phyloP scores from a whole-genome alignment of 2,888 invertebrate genomes.

The Silvanus unidentatus region DNA sequence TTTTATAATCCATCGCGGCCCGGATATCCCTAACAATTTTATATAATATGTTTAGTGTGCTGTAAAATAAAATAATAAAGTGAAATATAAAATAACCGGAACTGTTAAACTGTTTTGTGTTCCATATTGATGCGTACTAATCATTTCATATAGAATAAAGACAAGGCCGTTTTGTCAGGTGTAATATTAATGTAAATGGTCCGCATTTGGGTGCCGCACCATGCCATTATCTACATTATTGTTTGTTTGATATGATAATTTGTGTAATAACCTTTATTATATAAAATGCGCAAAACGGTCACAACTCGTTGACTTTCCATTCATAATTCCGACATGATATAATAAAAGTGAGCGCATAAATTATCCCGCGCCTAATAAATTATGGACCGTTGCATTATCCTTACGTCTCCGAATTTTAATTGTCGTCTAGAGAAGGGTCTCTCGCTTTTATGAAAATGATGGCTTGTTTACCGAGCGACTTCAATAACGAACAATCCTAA shows the following conservation, averaged over 20 bases:
- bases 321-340: not conserved
- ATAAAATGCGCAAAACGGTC: slow-evolving; percentile 4
- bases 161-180: slow-evolving; percentile 40
- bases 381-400: too few species aligned
- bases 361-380: slow-evolving; percentile 14
- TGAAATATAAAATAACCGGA: slow-evolving; percentile 28
- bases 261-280: slow-evolving; percentile 24
- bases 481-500: slow-evolving; percentile 18
- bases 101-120: slow-evolving; percentile 35
- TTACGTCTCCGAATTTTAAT: too few species aligned
- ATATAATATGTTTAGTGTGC: slow-evolving; percentile 11
- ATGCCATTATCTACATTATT: slow-evolving; percentile 25
- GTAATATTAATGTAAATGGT: slow-evolving; percentile 31
- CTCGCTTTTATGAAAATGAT: slow-evolving; percentile 14
- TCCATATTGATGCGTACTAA: slow-evolving; percentile 38
- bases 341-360: slow-evolving; percentile 11
- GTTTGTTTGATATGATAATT: slow-evolving; percentile 41
- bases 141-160: slow-evolving; percentile 27
- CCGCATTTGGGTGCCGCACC: slow-evolving; percentile 28
- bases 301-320: slow-evolving; percentile 7
- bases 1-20: slow-evolving; percentile 28
- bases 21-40: slow-evolving; percentile 39
- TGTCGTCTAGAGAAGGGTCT: slow-evolving; percentile 13
- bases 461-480: slow-evolving; percentile 23
- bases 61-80: too few species aligned